A percentile compares a stretch with the other conserved stretches of the same genome.
phyloP scores from a whole-genome alignment of 2,888 invertebrate species.

The Hybos culiciformis region DNA sequence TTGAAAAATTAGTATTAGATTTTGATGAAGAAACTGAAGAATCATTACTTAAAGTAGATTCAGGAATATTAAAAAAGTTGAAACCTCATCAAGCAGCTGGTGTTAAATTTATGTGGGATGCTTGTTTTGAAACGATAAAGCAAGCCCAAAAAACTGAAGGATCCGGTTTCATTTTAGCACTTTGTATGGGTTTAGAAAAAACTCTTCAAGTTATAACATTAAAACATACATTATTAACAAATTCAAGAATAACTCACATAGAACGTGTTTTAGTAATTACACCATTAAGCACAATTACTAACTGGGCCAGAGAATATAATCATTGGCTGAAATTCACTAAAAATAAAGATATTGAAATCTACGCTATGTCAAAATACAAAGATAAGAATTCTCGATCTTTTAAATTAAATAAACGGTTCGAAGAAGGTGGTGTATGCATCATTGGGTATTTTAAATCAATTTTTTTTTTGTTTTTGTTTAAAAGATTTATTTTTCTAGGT shows the following conservation, averaged over 20 bases:
- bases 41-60: conserved; percentile 65
- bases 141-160: conserved; percentile 46
- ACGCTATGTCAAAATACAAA: conserved; percentile 65
- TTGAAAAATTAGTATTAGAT: conserved; percentile 62
- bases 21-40: conserved; percentile 73
- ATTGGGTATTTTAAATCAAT: no score
- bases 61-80: conserved; percentile 63
- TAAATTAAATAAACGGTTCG: conserved; percentile 65
- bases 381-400: conserved; percentile 62
- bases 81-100: conserved; percentile 90
- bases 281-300: conserved; percentile 87
- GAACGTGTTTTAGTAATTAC: conserved; percentile 75
- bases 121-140: conserved; percentile 76
- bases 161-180: conserved; percentile 87
- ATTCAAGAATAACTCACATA: conserved; percentile 52
- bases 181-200: conserved; percentile 82
- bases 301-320: conserved; percentile 91
- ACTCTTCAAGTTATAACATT: conserved; percentile 87
- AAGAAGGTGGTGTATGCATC: conserved; percentile 78
- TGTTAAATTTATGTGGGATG: conserved; percentile 91
- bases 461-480: no score
- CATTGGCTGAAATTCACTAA: conserved; percentile 66
- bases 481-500: no score
- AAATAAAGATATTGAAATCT: conserved; percentile 56
- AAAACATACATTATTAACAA: conserved; percentile 66